These are phyloP conservation scores for Megamerina dolium DNA, from an alignment of 2,888 invertebrate genomes.

Conservation along the genomic window DNA sequence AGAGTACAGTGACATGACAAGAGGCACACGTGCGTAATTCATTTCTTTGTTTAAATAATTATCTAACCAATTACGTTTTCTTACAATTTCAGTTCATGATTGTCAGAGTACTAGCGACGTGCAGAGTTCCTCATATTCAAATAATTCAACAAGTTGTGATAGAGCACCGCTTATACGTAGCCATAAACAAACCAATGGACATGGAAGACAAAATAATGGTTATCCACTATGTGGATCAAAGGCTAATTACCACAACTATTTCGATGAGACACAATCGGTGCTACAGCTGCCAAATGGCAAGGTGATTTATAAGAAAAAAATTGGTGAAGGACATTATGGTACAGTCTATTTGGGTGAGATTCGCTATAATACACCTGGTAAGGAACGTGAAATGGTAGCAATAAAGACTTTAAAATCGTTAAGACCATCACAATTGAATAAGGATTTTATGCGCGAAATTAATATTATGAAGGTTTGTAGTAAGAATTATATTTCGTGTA, in stretches of 20 bases:
- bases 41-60: too few relatives aligned
- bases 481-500: neutral
- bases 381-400: conserved; percentile 54
- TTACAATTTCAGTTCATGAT: conserved; percentile 8
- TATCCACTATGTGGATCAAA: conserved; percentile 11
- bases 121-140: conserved; percentile 60
- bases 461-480: conserved; percentile 79
- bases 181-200: conserved; percentile 8
- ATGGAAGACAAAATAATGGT: neutral
- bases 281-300: conserved; percentile 36
- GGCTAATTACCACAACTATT: conserved; percentile 19
- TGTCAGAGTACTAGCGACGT: conserved; percentile 17
- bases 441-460: conserved; percentile 80
- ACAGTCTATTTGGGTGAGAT: conserved; percentile 68
- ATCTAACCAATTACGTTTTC: neutral
- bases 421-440: conserved; percentile 53
- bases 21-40: conserved; percentile 20
- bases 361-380: conserved; percentile 31
- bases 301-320: conserved; percentile 38
- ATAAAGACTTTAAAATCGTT: conserved; percentile 54
- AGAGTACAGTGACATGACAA: conserved; percentile 17
- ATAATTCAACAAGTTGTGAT: conserved; percentile 19
- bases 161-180: conserved; percentile 17
- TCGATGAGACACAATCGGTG: conserved; percentile 32
- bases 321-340: conserved; percentile 74